Evolutionary conservation across 92 coral and sea anemone species (phyloP).

Genomic region (Nematostella vectensis): DNA sequence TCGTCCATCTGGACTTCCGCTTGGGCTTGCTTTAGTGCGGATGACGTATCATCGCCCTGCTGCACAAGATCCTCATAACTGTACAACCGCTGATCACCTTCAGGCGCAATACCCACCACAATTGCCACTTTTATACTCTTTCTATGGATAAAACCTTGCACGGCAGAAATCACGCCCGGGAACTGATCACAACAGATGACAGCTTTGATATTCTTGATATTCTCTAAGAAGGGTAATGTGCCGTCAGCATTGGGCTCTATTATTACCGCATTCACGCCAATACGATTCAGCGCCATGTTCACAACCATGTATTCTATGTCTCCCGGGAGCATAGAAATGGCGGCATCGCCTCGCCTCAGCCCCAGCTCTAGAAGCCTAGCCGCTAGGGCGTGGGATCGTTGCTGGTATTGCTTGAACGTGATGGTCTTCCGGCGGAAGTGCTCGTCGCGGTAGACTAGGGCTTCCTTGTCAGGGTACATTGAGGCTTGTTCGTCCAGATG

Average conservation of each 20-base stretch:
- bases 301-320: constrained; percentile 23
- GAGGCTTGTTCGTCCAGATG: constrained; percentile 22
- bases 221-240: not conserved
- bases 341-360: constrained; percentile 35
- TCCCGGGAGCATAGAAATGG: constrained; percentile 17
- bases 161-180: not conserved
- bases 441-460: constrained; percentile 34
- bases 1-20: constrained; percentile 29
- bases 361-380: constrained; percentile 19
- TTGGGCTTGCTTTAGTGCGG: not conserved
- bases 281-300: constrained; percentile 34
- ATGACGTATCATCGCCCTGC: not conserved
- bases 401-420: constrained; percentile 26
- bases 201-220: not conserved
- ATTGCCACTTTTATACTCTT: not conserved
- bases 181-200: not conserved
- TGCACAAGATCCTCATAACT: not conserved
- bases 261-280: constrained; percentile 21
- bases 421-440: constrained; percentile 5
- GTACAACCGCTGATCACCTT: not conserved
- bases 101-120: not conserved
- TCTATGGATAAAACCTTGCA: not conserved
- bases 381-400: constrained; percentile 28
- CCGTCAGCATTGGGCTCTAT: not conserved
- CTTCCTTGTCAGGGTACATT: constrained; percentile 18